phyloP scores from a whole-genome alignment of 1,140 invertebrate genomes.

The Polypedilum pembai region DNA sequence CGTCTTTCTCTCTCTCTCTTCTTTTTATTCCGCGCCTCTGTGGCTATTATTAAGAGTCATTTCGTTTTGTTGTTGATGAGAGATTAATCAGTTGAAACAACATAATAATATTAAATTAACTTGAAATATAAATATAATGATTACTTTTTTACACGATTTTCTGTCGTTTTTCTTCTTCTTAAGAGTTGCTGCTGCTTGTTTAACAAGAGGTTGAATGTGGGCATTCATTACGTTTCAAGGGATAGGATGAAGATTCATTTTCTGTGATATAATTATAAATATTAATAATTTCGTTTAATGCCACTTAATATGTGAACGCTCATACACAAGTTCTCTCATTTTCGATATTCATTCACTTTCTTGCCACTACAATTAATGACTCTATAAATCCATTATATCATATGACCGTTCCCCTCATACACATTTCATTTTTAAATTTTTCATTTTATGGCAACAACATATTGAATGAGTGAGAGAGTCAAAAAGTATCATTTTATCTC shows the following conservation, averaged over 20 bases:
- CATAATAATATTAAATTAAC: constrained; percentile 29
- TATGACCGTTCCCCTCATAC: not conserved
- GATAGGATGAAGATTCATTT: too few relatives aligned
- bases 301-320: too few relatives aligned
- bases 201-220: too few relatives aligned
- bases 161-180: not conserved
- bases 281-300: too few relatives aligned
- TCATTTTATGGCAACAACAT: not conserved
- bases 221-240: too few relatives aligned
- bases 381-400: not conserved
- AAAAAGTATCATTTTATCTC: constrained; percentile 28
- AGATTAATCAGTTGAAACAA: constrained; percentile 27
- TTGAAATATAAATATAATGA: constrained; percentile 27
- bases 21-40: not conserved
- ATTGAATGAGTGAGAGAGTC: not conserved
- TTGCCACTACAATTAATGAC: too few relatives aligned
- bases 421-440: not conserved
- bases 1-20: not conserved
- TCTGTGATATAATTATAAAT: too few relatives aligned
- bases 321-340: too few relatives aligned
- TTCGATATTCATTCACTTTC: too few relatives aligned
- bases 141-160: constrained; percentile 25
- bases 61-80: constrained; percentile 25
- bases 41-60: constrained; percentile 26
- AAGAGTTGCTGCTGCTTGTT: not conserved